Conservation (phyloP, 2,113 vertebrate genomes). For the Urocitellus parryii region DNA sequence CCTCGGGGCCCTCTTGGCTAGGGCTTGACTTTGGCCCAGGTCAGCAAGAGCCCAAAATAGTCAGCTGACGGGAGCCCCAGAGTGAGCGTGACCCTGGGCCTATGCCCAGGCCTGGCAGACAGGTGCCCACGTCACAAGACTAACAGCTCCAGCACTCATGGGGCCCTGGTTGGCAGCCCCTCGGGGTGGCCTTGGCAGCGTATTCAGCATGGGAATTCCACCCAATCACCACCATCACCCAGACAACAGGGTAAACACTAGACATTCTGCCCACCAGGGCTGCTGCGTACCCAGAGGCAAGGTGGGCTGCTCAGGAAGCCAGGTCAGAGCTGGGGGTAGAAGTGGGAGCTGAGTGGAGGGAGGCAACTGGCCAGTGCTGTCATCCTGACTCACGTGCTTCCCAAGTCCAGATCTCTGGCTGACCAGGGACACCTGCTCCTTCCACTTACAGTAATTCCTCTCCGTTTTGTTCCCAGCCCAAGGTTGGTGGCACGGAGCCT, state of each 20-base stretch:
- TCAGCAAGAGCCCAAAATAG: constrained; percentile 81
- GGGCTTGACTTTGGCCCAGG: constrained; percentile 76
- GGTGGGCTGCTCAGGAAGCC: not conserved
- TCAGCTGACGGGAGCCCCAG: constrained; percentile 78
- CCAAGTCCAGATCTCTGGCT: not conserved
- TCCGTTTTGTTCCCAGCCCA: not conserved
- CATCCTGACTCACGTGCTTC: constrained; percentile 69
- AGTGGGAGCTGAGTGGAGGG: not conserved
- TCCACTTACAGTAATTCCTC: constrained; percentile 58
- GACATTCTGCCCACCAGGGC: constrained; percentile 5
- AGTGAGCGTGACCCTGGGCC: constrained; percentile 79
- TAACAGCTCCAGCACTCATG: constrained; percentile 58
- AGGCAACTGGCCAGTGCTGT: constrained; percentile 20
- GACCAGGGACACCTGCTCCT: constrained; percentile 58
- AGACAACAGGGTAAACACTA: constrained; percentile 43
- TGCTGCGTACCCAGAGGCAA: not conserved
- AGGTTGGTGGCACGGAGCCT: constrained; percentile 12
- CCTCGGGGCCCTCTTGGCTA: constrained; percentile 66
- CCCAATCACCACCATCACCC: constrained; percentile 39
- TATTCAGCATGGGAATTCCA: constrained; percentile 63
- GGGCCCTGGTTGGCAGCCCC: constrained; percentile 79
- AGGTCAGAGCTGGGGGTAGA: not conserved
- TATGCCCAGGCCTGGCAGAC: constrained; percentile 78
- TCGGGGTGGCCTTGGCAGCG: constrained; percentile 63
- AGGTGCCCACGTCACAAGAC: constrained; percentile 84